Conservation (phyloP, 2,797 vertebrate species). For the Psittacula derbiana region DNA sequence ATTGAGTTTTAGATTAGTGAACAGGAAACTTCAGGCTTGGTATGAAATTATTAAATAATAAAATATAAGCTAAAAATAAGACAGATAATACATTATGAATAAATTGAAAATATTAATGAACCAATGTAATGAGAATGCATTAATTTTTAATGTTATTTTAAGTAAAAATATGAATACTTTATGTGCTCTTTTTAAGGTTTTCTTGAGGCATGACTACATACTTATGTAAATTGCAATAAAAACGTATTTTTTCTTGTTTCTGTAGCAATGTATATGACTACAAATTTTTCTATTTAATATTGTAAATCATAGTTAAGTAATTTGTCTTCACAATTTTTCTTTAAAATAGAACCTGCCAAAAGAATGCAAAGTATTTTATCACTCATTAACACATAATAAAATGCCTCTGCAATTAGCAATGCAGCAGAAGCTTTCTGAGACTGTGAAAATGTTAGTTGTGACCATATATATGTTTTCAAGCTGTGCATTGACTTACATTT, state of each 20-base stretch:
- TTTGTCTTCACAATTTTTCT: slow-evolving; percentile 18
- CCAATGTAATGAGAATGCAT: slow-evolving; percentile 21
- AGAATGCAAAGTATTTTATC: not conserved
- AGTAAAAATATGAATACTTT: slow-evolving; percentile 70
- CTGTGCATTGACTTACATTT: not conserved
- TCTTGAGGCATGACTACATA: not conserved
- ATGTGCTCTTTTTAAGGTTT: slow-evolving; percentile 49
- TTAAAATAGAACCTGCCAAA: not conserved
- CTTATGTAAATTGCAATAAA: slow-evolving; percentile 24
- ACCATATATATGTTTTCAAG: not conserved
- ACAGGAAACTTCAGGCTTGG: not conserved
- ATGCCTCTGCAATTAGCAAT: not conserved
- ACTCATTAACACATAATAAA: not conserved
- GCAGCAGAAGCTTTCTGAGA: not conserved
- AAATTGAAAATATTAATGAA: slow-evolving; percentile 63
- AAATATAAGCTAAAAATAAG: slow-evolving; percentile 44
- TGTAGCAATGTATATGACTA: not conserved
- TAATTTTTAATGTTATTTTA: slow-evolving; percentile 68
- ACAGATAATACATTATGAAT: not conserved
- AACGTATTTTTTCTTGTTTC: not conserved
- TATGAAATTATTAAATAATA: slow-evolving; percentile 26
- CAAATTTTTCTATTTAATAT: not conserved
- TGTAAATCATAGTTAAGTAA: slow-evolving; percentile 41
- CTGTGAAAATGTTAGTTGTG: not conserved
- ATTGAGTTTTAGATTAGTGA: not conserved